Evolutionary conservation across 2,113 vertebrate species (phyloP).

Genomic region (Coreoperca whiteheadi): DNA sequence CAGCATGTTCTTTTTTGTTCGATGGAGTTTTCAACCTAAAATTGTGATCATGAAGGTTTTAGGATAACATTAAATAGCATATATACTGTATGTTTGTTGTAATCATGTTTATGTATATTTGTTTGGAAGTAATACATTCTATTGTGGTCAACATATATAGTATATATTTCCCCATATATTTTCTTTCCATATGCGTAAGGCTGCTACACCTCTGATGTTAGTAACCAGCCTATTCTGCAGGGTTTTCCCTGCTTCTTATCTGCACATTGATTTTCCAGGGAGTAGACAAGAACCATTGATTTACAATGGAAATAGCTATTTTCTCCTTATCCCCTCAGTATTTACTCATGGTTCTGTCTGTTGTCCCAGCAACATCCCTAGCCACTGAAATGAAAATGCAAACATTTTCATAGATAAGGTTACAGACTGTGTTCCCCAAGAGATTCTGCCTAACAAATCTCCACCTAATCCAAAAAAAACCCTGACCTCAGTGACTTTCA

Average conservation of each 20-base stretch:
- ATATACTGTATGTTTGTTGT: neutral
- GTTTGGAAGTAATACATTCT: neutral
- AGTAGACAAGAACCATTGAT: constrained; percentile 7
- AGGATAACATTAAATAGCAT: neutral
- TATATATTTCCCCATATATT: neutral
- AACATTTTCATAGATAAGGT: constrained; percentile 16
- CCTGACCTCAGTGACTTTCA: neutral
- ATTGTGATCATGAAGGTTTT: neutral
- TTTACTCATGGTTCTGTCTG: neutral
- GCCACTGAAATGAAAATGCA: constrained; percentile 3
- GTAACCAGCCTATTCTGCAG: neutral
- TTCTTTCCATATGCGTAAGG: neutral
- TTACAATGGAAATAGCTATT: constrained; percentile 26
- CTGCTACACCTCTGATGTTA: neutral
- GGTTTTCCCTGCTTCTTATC: constrained; percentile 21
- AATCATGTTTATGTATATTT: neutral
- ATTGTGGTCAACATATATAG: neutral
- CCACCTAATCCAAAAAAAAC: neutral
- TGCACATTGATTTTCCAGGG: constrained; percentile 18
- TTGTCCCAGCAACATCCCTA: neutral
- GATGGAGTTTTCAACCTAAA: neutral
- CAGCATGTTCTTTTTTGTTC: constrained; percentile 6
- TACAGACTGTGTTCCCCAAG: neutral
- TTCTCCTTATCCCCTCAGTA: constrained; percentile 2
- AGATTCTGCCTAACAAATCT: constrained; percentile 9